Base-by-base conservation (phyloP, 2,797 vertebrate genomes). In the Gymnothorax javanicus region DNA sequence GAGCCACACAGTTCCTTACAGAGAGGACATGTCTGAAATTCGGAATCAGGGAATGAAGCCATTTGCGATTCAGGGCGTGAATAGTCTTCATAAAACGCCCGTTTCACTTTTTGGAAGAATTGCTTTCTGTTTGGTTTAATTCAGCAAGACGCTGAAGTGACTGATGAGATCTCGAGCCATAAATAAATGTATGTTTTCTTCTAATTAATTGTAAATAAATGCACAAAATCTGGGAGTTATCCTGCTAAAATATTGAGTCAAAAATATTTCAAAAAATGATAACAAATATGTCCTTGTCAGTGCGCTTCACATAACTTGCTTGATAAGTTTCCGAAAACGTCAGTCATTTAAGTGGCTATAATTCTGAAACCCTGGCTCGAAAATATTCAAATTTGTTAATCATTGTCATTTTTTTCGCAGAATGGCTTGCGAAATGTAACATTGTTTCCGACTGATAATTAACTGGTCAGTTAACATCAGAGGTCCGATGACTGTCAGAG, bases 1-100 rank as follows among this genome's bases (percentile, higher is more conserved):
- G 97, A 97, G 91, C 97, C 97, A 89, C 97, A 98, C 93, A 97
- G 94, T 96, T 98, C 97, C 94, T 98, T 98, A 93, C 98, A 98
- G 92, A 98, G 95, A 67, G 97, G 97, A 91, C 97, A 98, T 86
- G 96, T 94, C 95, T 98, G 97, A 93, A 97, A 96, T 93, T 98
- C 97, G 33, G 97, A 95, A 91, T 98, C 97, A 69, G 97, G 95
- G 91, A 97, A 97, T 69, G 97, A 97, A 96, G 97, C 97, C 96
- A 97, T 96, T 94, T 95, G 94, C 93, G 92, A 90, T n/a, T 73
- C 89, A 91, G 92, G 88, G 86, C 87, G 84, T 87, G 91, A 90
- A 90, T 86, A 91, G 33, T 43, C 33, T 43, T 43, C 90, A 91
- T 89, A 92, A 89, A 92, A 91, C 86, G 88, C 8, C 85, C 58